phyloP scores from a whole-genome alignment of 2,797 vertebrate species.

The Aulostomus chinensis region DNA sequence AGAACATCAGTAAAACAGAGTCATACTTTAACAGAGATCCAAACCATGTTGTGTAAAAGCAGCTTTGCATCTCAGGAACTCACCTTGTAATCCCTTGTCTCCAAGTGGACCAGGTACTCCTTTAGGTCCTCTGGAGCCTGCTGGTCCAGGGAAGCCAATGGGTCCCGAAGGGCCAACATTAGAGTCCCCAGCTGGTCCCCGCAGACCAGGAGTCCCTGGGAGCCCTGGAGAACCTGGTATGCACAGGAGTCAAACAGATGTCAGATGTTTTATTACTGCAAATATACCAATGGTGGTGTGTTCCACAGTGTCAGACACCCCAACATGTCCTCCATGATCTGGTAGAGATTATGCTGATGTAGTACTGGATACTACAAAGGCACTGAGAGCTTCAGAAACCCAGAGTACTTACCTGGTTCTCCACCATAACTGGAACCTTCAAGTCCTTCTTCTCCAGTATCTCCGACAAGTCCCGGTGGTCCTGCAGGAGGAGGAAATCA shows the following conservation, averaged over 20 bases:
- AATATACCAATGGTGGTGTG: too few relatives aligned
- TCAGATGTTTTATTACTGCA: too few relatives aligned
- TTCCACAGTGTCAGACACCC: too few relatives aligned
- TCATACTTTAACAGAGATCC: too few relatives aligned
- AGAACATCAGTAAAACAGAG: too few relatives aligned
- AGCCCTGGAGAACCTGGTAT: constrained; percentile 58
- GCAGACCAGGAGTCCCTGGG: constrained; percentile 67
- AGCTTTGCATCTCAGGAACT: background rate
- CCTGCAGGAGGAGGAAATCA: constrained; percentile 45
- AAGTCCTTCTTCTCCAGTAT: constrained; percentile 66
- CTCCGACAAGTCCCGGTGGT: constrained; percentile 56
- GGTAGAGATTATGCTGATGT: too few relatives aligned
- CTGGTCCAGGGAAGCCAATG: constrained; percentile 57
- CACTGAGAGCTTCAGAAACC: background rate
- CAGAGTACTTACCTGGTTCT: constrained; percentile 41
- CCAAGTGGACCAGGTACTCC: constrained; percentile 75
- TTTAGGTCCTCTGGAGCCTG: constrained; percentile 71
- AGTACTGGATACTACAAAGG: background rate
- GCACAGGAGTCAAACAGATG: background rate
- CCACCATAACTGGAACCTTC: constrained; percentile 68
- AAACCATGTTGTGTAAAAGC: too few relatives aligned
- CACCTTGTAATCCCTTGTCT: constrained; percentile 60
- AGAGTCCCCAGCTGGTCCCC: constrained; percentile 63
- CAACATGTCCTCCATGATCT: too few relatives aligned
- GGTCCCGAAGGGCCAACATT: constrained; percentile 57